Conservation (phyloP, 2,797 vertebrate species). For the Delichon dasypus region DNA sequence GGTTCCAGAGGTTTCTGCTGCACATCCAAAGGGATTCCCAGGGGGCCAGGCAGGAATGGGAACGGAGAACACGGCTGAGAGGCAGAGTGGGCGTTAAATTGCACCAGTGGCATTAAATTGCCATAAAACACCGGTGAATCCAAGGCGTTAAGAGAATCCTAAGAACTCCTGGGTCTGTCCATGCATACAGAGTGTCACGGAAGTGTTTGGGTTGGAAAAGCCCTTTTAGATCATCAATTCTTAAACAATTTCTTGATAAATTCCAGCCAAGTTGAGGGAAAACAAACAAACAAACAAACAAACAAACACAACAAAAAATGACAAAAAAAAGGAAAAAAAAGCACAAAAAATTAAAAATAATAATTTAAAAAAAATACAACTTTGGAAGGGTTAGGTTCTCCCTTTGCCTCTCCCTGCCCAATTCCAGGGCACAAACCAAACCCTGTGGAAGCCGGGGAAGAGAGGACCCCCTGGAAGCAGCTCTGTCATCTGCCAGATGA, state of each 20-base stretch:
- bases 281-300: too few relatives aligned
- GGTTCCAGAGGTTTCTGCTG: background rate
- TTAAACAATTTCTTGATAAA: background rate
- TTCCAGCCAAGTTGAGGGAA: background rate
- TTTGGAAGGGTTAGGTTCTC: background rate
- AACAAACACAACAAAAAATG: too few relatives aligned
- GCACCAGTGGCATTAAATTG: background rate
- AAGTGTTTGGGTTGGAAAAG: background rate
- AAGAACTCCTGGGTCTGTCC: background rate
- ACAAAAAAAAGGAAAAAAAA: too few relatives aligned
- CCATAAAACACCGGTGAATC: background rate
- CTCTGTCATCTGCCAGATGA: conserved; percentile 10
- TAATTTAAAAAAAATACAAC: too few relatives aligned
- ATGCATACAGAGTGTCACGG: fast-evolving
- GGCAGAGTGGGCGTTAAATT: background rate
- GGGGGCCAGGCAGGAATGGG: background rate
- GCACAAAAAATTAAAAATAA: too few relatives aligned
- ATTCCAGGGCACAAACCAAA: background rate
- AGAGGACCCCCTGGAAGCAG: background rate
- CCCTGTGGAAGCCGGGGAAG: background rate
- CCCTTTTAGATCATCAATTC: background rate
- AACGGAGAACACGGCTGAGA: background rate
- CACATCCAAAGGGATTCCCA: background rate
- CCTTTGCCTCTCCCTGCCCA: background rate
- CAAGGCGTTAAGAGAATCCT: background rate